Conservation (phyloP, 2,797 vertebrate species). For the Luscinia megarhynchos region DNA sequence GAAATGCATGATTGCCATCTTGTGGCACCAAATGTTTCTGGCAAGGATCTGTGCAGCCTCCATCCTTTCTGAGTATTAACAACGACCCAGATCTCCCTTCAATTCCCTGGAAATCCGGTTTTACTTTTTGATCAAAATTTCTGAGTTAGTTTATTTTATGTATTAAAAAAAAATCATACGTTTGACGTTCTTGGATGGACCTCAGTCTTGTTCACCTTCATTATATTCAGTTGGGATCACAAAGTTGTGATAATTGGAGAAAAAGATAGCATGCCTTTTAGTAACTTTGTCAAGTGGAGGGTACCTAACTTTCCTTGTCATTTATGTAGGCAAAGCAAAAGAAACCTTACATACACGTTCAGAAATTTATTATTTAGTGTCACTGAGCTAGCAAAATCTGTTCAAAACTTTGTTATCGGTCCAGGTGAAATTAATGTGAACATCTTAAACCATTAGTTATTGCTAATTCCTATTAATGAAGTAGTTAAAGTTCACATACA, state of each 20-base stretch:
- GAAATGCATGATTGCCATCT: slow-evolving; percentile 57
- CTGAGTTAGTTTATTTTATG: not conserved
- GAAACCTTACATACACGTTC: not conserved
- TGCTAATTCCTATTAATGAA: not conserved
- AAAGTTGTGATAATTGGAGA: not conserved
- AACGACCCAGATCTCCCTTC: not conserved
- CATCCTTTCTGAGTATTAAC: not conserved
- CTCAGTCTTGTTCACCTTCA: not conserved
- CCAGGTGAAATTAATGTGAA: not conserved
- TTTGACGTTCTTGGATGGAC: not conserved
- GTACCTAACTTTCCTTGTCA: not conserved
- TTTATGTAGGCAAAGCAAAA: not conserved
- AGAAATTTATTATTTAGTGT: not conserved
- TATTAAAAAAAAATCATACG: not conserved
- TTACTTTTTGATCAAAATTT: not conserved
- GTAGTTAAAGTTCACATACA: not conserved
- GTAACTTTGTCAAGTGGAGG: not conserved
- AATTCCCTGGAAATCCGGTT: not conserved
- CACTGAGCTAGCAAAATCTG: not conserved
- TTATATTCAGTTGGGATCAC: not conserved
- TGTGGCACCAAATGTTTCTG: slow-evolving; percentile 33
- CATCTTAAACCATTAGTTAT: not conserved
- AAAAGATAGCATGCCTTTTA: not conserved
- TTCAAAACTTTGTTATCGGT: not conserved
- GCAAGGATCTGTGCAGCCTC: not conserved